These are phyloP conservation scores for Peromyscus melanophrys DNA, from an alignment of 2,797 vertebrate genomes.

Conservation along the genomic window DNA sequence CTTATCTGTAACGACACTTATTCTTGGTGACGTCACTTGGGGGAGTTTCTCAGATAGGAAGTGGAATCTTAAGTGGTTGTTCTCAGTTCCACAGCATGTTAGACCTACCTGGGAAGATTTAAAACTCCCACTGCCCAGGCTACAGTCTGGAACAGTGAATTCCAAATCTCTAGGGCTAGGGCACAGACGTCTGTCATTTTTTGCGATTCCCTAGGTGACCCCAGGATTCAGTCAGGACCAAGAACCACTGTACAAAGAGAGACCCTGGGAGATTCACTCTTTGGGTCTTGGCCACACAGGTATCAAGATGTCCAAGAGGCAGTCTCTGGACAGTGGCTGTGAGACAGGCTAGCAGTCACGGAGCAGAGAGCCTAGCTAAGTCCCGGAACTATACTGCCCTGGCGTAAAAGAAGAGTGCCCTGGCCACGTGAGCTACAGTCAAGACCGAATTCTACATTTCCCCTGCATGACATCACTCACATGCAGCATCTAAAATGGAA, in stretches of 20 bases:
- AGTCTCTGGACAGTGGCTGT: not conserved
- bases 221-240: not conserved
- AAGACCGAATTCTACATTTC: not conserved
- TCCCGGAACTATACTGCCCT: not conserved
- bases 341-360: not conserved
- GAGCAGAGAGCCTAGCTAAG: not conserved
- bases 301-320: not conserved
- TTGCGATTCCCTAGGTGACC: not conserved
- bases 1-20: not conserved
- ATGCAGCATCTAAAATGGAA: not conserved
- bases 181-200: not conserved
- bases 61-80: not conserved
- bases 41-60: slow-evolving; percentile 12
- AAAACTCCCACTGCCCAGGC: not conserved
- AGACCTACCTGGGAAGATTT: not conserved
- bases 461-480: not conserved
- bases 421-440: not conserved
- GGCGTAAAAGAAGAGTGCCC: not conserved
- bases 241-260: not conserved
- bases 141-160: not conserved
- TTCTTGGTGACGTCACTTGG: not conserved
- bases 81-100: not conserved
- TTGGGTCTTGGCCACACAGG: not conserved
- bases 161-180: not conserved
- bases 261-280: not conserved